Percentiles rank a stretch among this genome's conserved stretches.
Conservation (phyloP, 2,797 vertebrate species). For the Micromesistius poutassou region DNA sequence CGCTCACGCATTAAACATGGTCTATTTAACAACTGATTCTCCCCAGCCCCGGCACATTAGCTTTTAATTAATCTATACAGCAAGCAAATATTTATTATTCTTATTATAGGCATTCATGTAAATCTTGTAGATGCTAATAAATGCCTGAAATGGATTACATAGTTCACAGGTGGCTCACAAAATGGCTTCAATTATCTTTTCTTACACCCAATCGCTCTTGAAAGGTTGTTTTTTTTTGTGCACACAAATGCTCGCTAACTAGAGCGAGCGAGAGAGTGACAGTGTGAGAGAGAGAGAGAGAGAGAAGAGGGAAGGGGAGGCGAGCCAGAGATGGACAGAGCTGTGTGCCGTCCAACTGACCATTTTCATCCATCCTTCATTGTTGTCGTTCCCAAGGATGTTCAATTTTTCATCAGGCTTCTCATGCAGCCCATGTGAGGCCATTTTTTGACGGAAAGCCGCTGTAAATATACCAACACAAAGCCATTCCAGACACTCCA, state of each 20-base stretch:
- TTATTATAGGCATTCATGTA: conserved; percentile 51
- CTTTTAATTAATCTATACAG: conserved; percentile 42
- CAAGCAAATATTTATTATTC: conserved; percentile 43
- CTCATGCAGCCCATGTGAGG: neutral
- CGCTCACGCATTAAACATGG: neutral
- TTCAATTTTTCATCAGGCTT: conserved; percentile 31
- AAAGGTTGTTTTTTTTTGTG: conserved; percentile 47
- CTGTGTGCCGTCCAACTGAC: conserved; percentile 36
- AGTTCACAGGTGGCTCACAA: conserved; percentile 65
- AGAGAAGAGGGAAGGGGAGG: conserved; percentile 14
- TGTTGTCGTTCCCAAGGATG: conserved; percentile 50
- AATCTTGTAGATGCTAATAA: conserved; percentile 63
- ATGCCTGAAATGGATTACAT: conserved; percentile 64
- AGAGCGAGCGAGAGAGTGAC: conserved; percentile 33
- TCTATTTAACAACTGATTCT: neutral
- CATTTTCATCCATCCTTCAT: conserved; percentile 49
- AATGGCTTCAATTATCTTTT: conserved; percentile 66
- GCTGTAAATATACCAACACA: conserved; percentile 67
- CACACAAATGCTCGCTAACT: conserved; percentile 64
- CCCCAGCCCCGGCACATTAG: neutral
- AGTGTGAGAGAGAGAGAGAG: conserved; percentile 8
- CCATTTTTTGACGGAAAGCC: conserved; percentile 44
- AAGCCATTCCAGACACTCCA: conserved; percentile 48
- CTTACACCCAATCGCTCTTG: conserved; percentile 60
- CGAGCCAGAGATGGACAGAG: conserved; percentile 21